Base-by-base conservation (phyloP, 2,797 vertebrate genomes). In the Brachymystax lenok region DNA sequence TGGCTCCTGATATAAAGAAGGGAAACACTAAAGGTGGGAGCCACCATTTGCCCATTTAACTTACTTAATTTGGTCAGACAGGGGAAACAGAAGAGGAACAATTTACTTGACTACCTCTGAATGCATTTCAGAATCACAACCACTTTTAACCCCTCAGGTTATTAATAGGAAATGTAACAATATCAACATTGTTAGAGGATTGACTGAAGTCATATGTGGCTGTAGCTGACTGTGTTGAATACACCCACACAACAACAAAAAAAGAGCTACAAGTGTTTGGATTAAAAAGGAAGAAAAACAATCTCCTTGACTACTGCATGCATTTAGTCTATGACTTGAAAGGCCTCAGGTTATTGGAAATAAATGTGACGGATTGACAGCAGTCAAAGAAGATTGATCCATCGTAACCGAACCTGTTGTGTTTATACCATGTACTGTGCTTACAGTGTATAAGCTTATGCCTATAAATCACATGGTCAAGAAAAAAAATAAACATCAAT, bases 1-100 rank as follows among this genome's bases (percentile, higher is more conserved):
- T 67, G 27, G 27, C 27, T 67, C 28, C 28, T 67, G 28, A 67
- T 28, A 67, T 67, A 67, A 67, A 66, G 63, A 59, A 17, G 64
- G 13, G 27, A 2, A 33, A 67, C 13, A 10, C 64, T 67, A 64
- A 64, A 28, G 10, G 61, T 21, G 21, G 21, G 6, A n/a, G n/a
- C 21, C 40, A 2, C 61, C 19, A 19, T 56, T 17, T 19, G 52
- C 61, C 24, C 14, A 67, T 30, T 5, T 10, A 33, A 30, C 64
- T 13, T 67, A 5, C 12, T 17, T 16, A 28, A 13, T 30, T 67
- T 67, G 64, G 27, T 67, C 64, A 2, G 27, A 21, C 6, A n/a
- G 56, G 7, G n/a, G 2, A 61, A 21, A n/a, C 24, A 66, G 28
- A 27, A 14, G 27, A 16, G 28, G 27, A 46, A 28, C 12, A 16